phyloP scores from a whole-genome alignment of 1,140 invertebrate genomes.

The Stratiolaelaps scimitus region DNA sequence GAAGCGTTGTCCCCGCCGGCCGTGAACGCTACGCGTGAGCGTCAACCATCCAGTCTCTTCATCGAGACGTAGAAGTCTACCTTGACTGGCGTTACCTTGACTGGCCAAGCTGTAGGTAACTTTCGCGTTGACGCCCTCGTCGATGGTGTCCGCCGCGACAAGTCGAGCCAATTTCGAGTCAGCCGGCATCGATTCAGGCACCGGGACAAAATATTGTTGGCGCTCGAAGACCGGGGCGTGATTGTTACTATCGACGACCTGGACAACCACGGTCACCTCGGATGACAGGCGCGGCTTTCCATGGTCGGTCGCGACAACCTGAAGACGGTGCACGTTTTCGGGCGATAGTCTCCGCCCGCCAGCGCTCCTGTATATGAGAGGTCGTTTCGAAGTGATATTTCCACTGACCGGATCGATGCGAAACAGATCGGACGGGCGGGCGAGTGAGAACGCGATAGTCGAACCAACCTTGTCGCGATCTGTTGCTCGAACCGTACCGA shows the following conservation, averaged over 20 bases:
- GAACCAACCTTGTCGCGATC: conserved; percentile 84
- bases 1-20: conserved; percentile 48
- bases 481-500: conserved; percentile 72
- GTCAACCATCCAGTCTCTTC: conserved; percentile 56
- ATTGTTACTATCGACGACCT: conserved; percentile 77
- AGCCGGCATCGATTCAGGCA: conserved; percentile 58
- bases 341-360: conserved; percentile 53
- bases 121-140: conserved; percentile 72
- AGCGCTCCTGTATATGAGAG: conserved; percentile 50
- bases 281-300: conserved; percentile 81
- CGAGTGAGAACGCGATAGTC: conserved; percentile 73
- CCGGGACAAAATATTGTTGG: conserved; percentile 59
- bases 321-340: conserved; percentile 71
- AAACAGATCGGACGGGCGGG: conserved; percentile 78
- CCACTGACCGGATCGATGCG: conserved; percentile 76
- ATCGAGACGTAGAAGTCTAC: conserved; percentile 46
- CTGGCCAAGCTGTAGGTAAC: conserved; percentile 59
- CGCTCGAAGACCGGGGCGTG: conserved; percentile 66
- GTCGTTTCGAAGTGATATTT: conserved; percentile 69
- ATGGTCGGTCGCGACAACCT: conserved; percentile 74
- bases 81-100: no score
- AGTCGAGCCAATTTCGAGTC: conserved; percentile 56
- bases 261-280: conserved; percentile 66
- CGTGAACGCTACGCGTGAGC: conserved; percentile 49
- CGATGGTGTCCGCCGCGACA: conserved; percentile 58